Percentiles rank a stretch among this genome's conserved stretches.
These are phyloP conservation scores for Tipula helvola DNA, from an alignment of 2,888 invertebrate genomes.

Conservation along the genomic window DNA sequence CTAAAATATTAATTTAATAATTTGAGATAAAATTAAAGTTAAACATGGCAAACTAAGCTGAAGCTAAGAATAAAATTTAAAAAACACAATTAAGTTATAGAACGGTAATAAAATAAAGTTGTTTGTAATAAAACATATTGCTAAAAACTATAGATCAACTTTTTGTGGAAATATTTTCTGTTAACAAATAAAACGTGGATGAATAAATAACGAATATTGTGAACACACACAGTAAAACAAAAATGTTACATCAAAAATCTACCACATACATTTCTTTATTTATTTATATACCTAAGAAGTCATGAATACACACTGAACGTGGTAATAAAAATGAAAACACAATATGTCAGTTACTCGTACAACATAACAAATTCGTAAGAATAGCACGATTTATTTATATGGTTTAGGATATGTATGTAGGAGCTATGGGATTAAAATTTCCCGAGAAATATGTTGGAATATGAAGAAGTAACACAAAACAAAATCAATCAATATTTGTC, in stretches of 20 bases:
- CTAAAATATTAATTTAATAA: no score
- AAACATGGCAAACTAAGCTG: no score
- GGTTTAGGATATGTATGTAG: background rate
- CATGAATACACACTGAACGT: background rate
- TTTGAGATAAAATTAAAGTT: no score
- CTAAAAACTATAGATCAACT: no score
- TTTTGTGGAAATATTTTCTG: background rate
- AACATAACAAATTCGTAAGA: background rate
- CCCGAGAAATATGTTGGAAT: background rate
- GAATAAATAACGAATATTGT: background rate
- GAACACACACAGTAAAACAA: background rate
- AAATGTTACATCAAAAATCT: background rate
- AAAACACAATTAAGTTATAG: no score
- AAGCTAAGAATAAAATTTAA: no score
- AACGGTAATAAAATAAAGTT: no score
- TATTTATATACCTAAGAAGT: background rate
- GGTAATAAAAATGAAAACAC: background rate
- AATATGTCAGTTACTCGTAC: background rate
- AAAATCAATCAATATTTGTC: background rate
- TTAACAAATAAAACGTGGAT: background rate
- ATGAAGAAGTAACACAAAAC: background rate
- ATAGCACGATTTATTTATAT: background rate
- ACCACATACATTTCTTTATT: background rate
- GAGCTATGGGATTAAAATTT: background rate
- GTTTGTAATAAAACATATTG: no score